Base-by-base conservation (phyloP, 2,888 invertebrate species). In the Drosophila helvetica region DNA sequence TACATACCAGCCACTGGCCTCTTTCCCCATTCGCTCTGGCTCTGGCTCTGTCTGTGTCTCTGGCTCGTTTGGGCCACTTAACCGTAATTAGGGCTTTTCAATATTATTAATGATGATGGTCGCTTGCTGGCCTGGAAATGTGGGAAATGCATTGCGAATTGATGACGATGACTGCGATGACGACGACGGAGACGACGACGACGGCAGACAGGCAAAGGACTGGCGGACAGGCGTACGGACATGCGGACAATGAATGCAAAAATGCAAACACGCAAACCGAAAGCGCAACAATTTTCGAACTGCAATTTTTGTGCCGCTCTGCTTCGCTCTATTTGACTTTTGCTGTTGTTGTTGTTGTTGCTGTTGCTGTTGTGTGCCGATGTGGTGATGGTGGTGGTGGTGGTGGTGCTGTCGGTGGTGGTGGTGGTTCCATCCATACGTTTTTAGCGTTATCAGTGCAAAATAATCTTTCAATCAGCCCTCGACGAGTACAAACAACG, bases 361-460 rank as follows among this genome's bases (percentile, higher is more conserved):
- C 18, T 74, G 53, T 68, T 78, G 62, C 27, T 74, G 46, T 18
- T 18, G 15, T 12, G 30, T 55, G 54, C 19, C 19, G 19, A 17
- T 25, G 27, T 27, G 27, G 27, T 27, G 22, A 3, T 10, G 33
- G 0, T 12, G 12, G 10, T 27, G 54, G n/a, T 54, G 42, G 53
- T 48, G 50, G 17, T 38, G 9, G 25, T 58, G 47, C 15, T 59
- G 47, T 33, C 27, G 59, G 38, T 50, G 43, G 8, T 75, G 61
- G n/a, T 68, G 61, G 7, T 69, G 61, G 19, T 51, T 38, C 79
- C 82, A 83, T 86, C 80, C 83, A 86, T 86, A 80, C 86, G 65
- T 86, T 89, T 89, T 89, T 86, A 83, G 78, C 81, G 86, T 90
- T 90, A 90, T 90, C 90, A 90, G 90, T 90, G 90, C 90, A 86